A percentile compares a stretch with the other conserved stretches of the same genome.
These are phyloP conservation scores for Protobothrops mucrosquamatus DNA, from an alignment of 2,113 vertebrate genomes.

Conservation along the genomic window DNA sequence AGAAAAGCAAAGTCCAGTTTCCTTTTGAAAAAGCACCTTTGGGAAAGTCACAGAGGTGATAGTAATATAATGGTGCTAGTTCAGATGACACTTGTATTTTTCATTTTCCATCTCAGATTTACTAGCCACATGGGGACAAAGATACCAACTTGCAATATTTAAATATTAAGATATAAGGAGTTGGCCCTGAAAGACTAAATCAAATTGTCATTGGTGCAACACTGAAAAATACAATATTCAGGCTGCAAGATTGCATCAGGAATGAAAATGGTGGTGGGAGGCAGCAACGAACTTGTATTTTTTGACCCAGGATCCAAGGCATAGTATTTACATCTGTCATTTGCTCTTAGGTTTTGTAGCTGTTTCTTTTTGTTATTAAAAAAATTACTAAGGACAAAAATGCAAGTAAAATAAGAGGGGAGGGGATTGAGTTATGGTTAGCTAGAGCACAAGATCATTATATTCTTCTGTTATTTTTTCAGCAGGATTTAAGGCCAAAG, in stretches of 20 bases:
- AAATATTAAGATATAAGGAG: not conserved
- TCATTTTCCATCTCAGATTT: not conserved
- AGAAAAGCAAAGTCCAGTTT: not conserved
- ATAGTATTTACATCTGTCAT: not conserved
- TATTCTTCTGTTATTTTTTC: not conserved
- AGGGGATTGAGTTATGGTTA: not conserved
- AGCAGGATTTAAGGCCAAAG: not conserved
- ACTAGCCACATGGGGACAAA: not conserved
- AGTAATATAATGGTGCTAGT: not conserved
- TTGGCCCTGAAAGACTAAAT: not conserved
- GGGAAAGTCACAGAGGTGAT: not conserved
- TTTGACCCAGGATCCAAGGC: not conserved
- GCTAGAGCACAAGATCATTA: not conserved
- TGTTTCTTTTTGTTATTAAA: slow-evolving; percentile 2
- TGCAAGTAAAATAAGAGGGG: not conserved
- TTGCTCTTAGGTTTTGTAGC: not conserved
- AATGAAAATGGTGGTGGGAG: not conserved
- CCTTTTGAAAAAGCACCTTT: not conserved
- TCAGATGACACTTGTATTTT: not conserved
- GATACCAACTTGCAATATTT: not conserved
- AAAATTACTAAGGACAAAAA: not conserved
- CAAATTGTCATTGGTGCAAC: not conserved
- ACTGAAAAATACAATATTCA: not conserved
- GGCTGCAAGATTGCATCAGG: not conserved
- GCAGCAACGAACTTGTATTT: not conserved